These are phyloP conservation scores for Cherax quadricarinatus DNA, from an alignment of 1,140 invertebrate species.

Conservation along the genomic window DNA sequence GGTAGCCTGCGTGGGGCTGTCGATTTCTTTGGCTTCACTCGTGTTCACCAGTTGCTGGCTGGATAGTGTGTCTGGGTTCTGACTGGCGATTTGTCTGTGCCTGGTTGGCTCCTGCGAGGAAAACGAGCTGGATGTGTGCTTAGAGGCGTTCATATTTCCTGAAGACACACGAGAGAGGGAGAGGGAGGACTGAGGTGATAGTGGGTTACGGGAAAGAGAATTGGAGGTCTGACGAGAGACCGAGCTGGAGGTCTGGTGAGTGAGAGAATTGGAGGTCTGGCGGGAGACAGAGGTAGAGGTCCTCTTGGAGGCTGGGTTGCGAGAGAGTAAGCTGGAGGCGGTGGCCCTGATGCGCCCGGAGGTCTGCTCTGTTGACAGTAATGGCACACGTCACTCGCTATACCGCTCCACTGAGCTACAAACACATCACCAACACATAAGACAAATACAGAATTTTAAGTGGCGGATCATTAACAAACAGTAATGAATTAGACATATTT, in stretches of 20 bases:
- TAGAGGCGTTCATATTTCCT: background rate
- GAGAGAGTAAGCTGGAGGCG: slow-evolving; percentile 14
- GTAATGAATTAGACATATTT: too few relatives aligned
- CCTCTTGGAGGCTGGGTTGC: background rate
- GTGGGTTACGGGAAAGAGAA: slow-evolving; percentile 6
- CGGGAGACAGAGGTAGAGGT: slow-evolving; percentile 32
- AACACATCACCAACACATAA: too few relatives aligned
- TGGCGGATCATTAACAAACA: too few relatives aligned
- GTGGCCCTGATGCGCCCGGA: background rate
- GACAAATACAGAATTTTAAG: too few relatives aligned
- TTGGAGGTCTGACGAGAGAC: slow-evolving; percentile 14
- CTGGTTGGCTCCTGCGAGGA: too few relatives aligned
- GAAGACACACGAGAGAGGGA: background rate
- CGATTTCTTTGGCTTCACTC: too few relatives aligned
- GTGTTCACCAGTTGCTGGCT: too few relatives aligned
- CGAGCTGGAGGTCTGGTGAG: slow-evolving; percentile 2
- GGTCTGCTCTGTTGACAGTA: background rate
- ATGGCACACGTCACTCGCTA: background rate
- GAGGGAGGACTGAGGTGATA: background rate
- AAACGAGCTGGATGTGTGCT: background rate
- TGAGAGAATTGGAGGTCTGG: slow-evolving; percentile 4
- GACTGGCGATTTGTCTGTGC: too few relatives aligned
- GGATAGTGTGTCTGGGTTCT: too few relatives aligned
- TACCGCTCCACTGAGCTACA: too few relatives aligned
- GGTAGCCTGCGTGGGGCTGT: too few relatives aligned